These are phyloP conservation scores for Rotaria socialis DNA, from an alignment of 2,888 invertebrate species.

Conservation along the genomic window DNA sequence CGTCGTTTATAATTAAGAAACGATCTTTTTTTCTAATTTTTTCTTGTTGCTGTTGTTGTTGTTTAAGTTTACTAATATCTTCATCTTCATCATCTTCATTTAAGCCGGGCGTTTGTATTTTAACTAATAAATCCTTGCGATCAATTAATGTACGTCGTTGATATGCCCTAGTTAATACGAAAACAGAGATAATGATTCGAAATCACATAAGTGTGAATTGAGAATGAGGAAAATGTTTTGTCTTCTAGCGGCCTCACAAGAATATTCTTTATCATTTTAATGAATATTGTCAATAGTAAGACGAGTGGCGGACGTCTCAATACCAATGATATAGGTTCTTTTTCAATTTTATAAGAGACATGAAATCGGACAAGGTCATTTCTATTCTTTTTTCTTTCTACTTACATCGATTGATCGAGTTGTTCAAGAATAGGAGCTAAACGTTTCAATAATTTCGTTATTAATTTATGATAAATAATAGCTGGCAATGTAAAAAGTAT, in stretches of 20 bases:
- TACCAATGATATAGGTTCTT: no score
- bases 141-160: conserved; percentile 14
- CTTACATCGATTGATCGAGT: conserved; percentile 1
- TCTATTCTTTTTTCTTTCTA: not conserved
- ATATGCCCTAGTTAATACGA: not conserved
- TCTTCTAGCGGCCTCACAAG: no score
- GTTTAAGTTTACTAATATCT: not conserved
- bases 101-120: conserved; percentile 2
- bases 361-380: no score
- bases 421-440: not conserved
- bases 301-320: no score
- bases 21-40: not conserved
- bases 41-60: not conserved
- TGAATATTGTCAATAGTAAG: no score
- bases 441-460: not conserved
- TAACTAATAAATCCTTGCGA: conserved; percentile 20
- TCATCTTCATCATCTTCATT: not conserved
- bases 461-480: conserved; percentile 22
- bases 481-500: conserved; percentile 25
- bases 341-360: no score
- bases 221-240: no score
- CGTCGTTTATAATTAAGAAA: not conserved
- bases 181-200: no score
- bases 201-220: no score
- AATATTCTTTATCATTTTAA: no score